These are phyloP conservation scores for Plusia festucae DNA, from an alignment of 2,888 invertebrate species.

Conservation along the genomic window DNA sequence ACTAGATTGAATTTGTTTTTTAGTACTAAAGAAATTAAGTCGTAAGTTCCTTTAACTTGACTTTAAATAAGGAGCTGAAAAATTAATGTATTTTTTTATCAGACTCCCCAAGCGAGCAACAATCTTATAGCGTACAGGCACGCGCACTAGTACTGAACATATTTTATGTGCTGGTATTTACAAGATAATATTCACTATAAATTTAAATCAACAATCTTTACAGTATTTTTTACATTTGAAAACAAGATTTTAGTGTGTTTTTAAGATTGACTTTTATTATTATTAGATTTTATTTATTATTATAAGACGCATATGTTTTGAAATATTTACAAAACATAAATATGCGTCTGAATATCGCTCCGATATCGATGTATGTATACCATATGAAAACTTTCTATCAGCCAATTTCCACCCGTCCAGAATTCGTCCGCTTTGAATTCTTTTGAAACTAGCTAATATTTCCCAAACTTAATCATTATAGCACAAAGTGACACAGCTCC, in stretches of 20 bases:
- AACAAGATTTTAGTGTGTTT: too few relatives aligned
- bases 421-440: conserved; percentile 20
- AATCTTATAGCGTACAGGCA: background rate
- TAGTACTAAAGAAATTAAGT: background rate
- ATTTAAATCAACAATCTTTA: too few relatives aligned
- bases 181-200: conserved; percentile 3
- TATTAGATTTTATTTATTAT: too few relatives aligned
- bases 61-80: conserved; percentile 5
- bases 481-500: conserved; percentile 35
- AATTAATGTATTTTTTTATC: background rate
- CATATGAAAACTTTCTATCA: background rate
- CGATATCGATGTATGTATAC: background rate
- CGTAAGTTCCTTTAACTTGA: background rate
- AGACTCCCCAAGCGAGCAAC: background rate
- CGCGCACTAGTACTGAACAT: background rate
- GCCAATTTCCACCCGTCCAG: background rate
- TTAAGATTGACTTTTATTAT: too few relatives aligned
- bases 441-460: conserved; percentile 27
- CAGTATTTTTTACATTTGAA: too few relatives aligned
- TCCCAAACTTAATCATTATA: conserved; percentile 30
- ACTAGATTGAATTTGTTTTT: background rate
- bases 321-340: background rate
- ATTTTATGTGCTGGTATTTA: background rate
- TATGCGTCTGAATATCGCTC: background rate
- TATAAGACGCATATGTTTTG: too few relatives aligned